Percentiles rank a stretch among this genome's conserved stretches.
phyloP scores from a whole-genome alignment of 2,113 vertebrate species.

The Bungarus multicinctus region DNA sequence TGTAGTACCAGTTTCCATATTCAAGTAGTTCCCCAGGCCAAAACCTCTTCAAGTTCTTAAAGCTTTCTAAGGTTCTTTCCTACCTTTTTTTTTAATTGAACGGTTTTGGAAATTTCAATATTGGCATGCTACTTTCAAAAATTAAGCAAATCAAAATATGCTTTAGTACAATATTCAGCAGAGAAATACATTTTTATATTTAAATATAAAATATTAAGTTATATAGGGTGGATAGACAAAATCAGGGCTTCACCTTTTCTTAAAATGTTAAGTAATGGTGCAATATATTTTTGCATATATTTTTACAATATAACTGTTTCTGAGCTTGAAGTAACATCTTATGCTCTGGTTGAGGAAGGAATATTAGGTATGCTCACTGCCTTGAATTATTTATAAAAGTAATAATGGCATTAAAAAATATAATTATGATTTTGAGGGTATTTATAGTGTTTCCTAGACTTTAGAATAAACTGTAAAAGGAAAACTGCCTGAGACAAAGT shows the following conservation, averaged over 20 bases:
- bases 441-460: neutral
- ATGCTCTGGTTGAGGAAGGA: neutral
- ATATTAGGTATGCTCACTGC: neutral
- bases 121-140: constrained; percentile 27
- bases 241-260: neutral
- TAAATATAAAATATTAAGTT: constrained; percentile 22
- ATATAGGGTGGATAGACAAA: neutral
- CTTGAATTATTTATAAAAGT: neutral
- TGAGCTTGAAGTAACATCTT: neutral
- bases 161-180: constrained; percentile 22
- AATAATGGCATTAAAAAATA: neutral
- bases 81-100: neutral
- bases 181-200: neutral
- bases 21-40: constrained; percentile 49
- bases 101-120: neutral
- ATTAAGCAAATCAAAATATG: constrained; percentile 11
- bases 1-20: constrained; percentile 39
- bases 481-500: neutral
- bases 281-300: neutral
- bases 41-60: constrained; percentile 43
- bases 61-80: constrained; percentile 38
- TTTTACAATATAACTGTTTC: neutral
- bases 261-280: neutral
- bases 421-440: neutral
- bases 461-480: neutral